Conservation (phyloP, 2,888 invertebrate species). For the Drosophila pseudotalamancana region DNA sequence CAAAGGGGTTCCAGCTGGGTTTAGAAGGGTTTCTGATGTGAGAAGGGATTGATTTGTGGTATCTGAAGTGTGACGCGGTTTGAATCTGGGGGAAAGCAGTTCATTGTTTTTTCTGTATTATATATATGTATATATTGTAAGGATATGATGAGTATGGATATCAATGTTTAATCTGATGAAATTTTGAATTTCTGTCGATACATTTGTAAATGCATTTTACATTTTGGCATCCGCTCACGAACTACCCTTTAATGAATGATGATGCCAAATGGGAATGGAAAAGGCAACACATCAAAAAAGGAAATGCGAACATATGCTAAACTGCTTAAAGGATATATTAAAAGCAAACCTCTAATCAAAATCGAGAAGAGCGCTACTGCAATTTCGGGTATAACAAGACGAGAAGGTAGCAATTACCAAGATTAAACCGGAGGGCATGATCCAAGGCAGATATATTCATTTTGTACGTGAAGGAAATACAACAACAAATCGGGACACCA, state of each 20-base stretch:
- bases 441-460: conserved; percentile 24
- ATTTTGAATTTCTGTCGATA: no score
- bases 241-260: no score
- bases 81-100: background rate
- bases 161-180: no score
- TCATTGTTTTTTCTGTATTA: no score
- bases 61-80: background rate
- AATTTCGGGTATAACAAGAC: conserved; percentile 25
- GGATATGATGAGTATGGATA: no score
- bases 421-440: conserved; percentile 42
- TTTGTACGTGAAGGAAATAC: conserved; percentile 18
- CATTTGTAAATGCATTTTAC: no score
- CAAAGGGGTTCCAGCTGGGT: background rate
- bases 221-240: background rate
- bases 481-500: conserved; percentile 37
- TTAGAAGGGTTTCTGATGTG: background rate
- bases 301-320: conserved; percentile 14
- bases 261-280: no score
- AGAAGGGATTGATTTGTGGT: conserved; percentile 17
- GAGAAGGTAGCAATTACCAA: conserved; percentile 46
- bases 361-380: conserved; percentile 13
- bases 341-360: conserved; percentile 16
- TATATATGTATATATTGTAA: no score
- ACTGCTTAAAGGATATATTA: background rate
- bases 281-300: conserved; percentile 3